These are phyloP conservation scores for Folsomia candida DNA, from an alignment of 2,888 invertebrate species.

Conservation along the genomic window DNA sequence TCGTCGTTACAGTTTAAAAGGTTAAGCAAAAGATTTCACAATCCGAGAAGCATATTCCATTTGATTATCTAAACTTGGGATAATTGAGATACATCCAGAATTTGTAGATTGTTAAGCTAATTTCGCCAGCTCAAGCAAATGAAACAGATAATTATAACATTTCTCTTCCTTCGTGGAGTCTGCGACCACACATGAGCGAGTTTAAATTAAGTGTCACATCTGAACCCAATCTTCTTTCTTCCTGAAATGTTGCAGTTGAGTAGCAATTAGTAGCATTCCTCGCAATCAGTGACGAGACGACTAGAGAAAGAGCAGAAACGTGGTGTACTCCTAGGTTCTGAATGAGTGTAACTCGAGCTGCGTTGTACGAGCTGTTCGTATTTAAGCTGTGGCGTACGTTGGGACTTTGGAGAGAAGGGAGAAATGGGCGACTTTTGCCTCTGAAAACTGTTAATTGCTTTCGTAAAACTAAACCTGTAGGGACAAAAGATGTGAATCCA, in stretches of 20 bases:
- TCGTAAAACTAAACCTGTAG: neutral
- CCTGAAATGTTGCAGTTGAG: neutral
- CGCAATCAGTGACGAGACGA: no score
- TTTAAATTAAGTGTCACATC: constrained; percentile 29
- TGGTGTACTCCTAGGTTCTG: neutral
- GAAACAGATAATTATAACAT: neutral
- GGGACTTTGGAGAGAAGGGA: neutral
- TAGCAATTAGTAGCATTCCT: constrained; percentile 12
- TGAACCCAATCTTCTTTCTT: constrained; percentile 24
- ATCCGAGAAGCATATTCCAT: no score
- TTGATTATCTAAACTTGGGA: no score
- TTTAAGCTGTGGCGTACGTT: neutral
- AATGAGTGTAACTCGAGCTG: constrained; percentile 8
- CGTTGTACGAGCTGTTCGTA: neutral
- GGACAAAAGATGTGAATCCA: neutral
- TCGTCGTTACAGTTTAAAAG: no score
- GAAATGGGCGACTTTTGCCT: neutral
- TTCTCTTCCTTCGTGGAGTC: neutral
- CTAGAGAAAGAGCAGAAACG: no score
- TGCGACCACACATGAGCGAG: constrained; percentile 26
- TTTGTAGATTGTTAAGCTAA: no score
- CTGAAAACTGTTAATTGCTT: constrained; percentile 1
- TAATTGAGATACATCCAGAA: no score
- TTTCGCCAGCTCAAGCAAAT: no score
- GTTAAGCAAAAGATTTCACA: no score